A percentile compares a stretch with the other conserved stretches of the same genome.
Evolutionary conservation across 2,888 invertebrate genomes (phyloP).

Genomic region (Odontothrips loti): DNA sequence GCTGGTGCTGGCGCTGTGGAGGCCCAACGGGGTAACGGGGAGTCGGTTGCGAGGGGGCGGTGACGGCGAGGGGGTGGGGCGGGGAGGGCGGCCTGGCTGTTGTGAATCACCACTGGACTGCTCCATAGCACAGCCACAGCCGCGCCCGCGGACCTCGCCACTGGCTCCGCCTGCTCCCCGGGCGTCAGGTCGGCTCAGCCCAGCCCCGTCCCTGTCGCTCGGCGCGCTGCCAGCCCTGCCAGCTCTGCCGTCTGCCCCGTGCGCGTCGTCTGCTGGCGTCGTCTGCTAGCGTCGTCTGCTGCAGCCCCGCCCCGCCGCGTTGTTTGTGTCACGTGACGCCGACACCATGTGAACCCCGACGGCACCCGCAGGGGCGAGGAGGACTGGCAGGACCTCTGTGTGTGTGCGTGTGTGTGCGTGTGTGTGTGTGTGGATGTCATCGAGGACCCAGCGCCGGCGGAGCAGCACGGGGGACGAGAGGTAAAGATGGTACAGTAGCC

Average conservation of each 20-base stretch:
- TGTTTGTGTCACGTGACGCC: too few relatives aligned
- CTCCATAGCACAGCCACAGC: neutral
- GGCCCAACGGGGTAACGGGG: too few relatives aligned
- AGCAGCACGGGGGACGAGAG: neutral
- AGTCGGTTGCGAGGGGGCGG: neutral
- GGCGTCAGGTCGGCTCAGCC: neutral
- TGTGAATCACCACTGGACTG: constrained; percentile 22
- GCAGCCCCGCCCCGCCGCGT: too few relatives aligned
- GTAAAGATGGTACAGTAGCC: too few relatives aligned
- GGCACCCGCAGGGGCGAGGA: too few relatives aligned
- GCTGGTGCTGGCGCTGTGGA: too few relatives aligned
- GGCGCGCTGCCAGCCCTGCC: neutral
- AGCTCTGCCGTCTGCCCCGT: neutral
- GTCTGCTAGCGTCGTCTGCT: neutral
- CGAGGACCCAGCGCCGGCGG: neutral
- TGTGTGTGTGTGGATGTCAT: neutral
- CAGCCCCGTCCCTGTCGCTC: neutral
- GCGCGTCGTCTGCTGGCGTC: neutral
- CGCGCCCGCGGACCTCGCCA: neutral
- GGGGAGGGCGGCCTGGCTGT: neutral
- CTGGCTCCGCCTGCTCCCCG: neutral
- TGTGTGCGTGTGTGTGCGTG: neutral
- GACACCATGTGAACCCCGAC: too few relatives aligned
- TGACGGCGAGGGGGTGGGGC: neutral
- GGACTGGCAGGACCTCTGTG: too few relatives aligned